A percentile compares a stretch with the other conserved stretches of the same genome.
Evolutionary conservation across 2,113 vertebrate species (phyloP).

Genomic region (Burhinus oedicnemus): DNA sequence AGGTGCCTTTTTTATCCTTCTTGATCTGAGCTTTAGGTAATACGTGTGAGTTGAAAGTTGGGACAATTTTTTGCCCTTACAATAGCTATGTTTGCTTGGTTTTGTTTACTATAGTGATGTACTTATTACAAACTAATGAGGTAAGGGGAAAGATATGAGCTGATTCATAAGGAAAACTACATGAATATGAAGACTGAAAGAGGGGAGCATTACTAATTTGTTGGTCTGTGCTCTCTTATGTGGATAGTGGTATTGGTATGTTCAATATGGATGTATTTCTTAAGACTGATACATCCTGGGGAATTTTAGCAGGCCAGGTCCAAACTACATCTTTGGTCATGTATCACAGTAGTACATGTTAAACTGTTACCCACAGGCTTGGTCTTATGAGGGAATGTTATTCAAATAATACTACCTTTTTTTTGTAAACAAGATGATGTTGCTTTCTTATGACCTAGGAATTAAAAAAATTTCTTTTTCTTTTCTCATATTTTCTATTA

Average conservation of each 20-base stretch:
- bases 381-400: background rate
- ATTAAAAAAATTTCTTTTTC: background rate
- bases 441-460: background rate
- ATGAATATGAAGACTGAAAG: background rate
- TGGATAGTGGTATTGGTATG: background rate
- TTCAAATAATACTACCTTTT: background rate
- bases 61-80: background rate
- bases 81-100: background rate
- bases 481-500: background rate
- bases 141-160: background rate
- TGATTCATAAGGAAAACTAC: background rate
- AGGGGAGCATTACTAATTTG: background rate
- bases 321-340: background rate
- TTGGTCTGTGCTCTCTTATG: background rate
- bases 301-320: background rate
- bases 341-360: background rate
- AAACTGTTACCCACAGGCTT: background rate
- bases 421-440: background rate
- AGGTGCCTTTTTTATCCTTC: background rate
- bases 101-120: background rate
- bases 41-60: background rate
- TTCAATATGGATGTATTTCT: background rate
- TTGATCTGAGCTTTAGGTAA: background rate
- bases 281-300: background rate
- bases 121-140: background rate